Base-by-base conservation (phyloP, 2,888 invertebrate species). In the Epinotia brunnichana region DNA sequence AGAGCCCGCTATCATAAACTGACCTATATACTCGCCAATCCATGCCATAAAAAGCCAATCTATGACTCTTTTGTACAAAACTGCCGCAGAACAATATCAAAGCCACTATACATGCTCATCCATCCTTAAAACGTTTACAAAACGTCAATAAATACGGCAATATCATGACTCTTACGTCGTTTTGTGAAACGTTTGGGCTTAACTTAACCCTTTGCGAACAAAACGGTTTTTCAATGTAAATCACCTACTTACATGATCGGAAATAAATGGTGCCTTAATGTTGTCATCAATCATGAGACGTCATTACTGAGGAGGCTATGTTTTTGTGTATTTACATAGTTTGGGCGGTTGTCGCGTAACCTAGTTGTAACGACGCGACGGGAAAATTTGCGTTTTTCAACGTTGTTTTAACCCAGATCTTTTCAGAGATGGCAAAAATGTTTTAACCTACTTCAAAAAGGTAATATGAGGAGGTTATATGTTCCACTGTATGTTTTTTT, bases 211-310 rank as follows among this genome's bases (percentile, higher is more conserved):
- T 67, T 35, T 54, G 60, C 57, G 17, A 61, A 68, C 48, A 73
- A 66, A 74, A 69, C 63, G 61, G 68, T 67, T 74, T 75, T 77
- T 75, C 74, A 66, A 76, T 77, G 76, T 76, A 77, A 77, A 77
- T 75, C 63, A 53, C 63, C 44, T 44, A 53, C 63, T 39, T 44
- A 68, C 67, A 75, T 75, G 78, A 80, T 79, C 77, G 76, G 75
- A 70, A 78, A 76, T 77, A 80, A 77, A 82, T 79, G 77, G 77
- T 4, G 24, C 63, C 48, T 29, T 72, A 60, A 69, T 69, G 70
- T 15, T 51, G 51, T 73, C 77, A 82, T 82, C 81, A 83, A 83
- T 82, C 82, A 82, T 80, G 77, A 11, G 44, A 4, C 21, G 41
- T n/a, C 57, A 57, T 68, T 48, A 59, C 29, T 59, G n/a, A 35